These are phyloP conservation scores for Balaenoptera acutorostrata DNA, from an alignment of 2,113 vertebrate species.

Conservation along the genomic window DNA sequence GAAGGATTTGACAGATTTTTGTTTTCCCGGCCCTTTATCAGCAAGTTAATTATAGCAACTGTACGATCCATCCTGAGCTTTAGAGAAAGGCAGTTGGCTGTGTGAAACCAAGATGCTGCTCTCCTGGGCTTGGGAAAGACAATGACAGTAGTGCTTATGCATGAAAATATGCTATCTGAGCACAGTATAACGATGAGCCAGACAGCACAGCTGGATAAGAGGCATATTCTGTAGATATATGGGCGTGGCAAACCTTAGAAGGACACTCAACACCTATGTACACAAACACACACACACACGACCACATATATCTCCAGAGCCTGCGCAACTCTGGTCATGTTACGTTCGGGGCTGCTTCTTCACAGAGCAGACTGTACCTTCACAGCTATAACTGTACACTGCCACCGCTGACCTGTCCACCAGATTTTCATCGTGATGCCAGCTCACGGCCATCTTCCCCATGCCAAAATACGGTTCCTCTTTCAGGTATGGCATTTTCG, in stretches of 20 bases:
- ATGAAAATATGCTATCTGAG: background rate
- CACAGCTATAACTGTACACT: conserved; percentile 94
- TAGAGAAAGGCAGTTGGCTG: conserved; percentile 10
- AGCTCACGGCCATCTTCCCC: conserved; percentile 97
- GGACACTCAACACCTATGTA: background rate
- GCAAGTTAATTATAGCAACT: conserved; percentile 62
- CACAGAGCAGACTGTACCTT: conserved; percentile 75
- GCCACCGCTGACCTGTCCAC: conserved; percentile 91
- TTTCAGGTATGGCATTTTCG: conserved; percentile 91
- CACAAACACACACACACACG: fast-evolving
- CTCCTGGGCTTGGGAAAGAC: background rate
- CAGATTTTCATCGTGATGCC: conserved; percentile 97
- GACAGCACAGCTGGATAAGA: background rate
- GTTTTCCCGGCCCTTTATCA: conserved; percentile 57
- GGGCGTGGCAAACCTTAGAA: background rate
- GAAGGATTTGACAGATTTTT: conserved; percentile 60
- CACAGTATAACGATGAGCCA: background rate
- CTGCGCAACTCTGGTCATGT: conserved; percentile 20
- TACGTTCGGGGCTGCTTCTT: background rate
- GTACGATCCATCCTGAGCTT: conserved; percentile 21
- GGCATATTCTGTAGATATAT: fast-evolving
- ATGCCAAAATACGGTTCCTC: conserved; percentile 97
- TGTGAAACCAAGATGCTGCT: conserved; percentile 15
- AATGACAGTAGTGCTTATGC: background rate
- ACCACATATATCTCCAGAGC: background rate